These are phyloP conservation scores for Hypomecis punctinalis DNA, from an alignment of 2,888 invertebrate species.

Conservation along the genomic window DNA sequence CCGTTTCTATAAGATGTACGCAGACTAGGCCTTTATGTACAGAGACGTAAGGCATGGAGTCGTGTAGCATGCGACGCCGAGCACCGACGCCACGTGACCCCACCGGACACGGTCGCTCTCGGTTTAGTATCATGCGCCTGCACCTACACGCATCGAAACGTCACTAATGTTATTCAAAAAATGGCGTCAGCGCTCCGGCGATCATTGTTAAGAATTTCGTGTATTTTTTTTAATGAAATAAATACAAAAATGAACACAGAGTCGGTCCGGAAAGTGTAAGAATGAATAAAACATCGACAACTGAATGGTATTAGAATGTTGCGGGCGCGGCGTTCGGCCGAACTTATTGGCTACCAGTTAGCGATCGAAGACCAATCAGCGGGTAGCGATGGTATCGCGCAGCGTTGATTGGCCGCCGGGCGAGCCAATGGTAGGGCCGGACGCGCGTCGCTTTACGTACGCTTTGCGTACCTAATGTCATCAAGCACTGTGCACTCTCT, in stretches of 20 bases:
- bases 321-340: constrained; percentile 18
- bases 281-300: constrained; percentile 69
- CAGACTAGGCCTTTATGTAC: constrained; percentile 63
- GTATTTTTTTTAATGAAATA: constrained; percentile 48
- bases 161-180: constrained; percentile 35
- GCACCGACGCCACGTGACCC: constrained; percentile 46
- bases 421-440: constrained; percentile 1
- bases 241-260: constrained; percentile 50
- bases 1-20: constrained; percentile 33
- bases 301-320: constrained; percentile 53
- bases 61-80: constrained; percentile 62
- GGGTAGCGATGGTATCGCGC: constrained; percentile 1
- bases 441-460: constrained; percentile 28
- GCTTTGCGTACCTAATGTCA: constrained; percentile 33
- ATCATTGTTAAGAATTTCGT: constrained; percentile 45
- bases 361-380: constrained; percentile 27
- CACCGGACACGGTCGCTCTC: not conserved
- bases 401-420: constrained; percentile 21
- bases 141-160: constrained; percentile 5
- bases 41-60: constrained; percentile 60
- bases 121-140: constrained; percentile 14
- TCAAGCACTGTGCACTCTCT: constrained; percentile 53
- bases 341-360: not conserved
- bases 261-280: constrained; percentile 64
- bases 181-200: constrained; percentile 44